These are phyloP conservation scores for Thunnus thynnus DNA, from an alignment of 2,113 vertebrate species.

Conservation along the genomic window DNA sequence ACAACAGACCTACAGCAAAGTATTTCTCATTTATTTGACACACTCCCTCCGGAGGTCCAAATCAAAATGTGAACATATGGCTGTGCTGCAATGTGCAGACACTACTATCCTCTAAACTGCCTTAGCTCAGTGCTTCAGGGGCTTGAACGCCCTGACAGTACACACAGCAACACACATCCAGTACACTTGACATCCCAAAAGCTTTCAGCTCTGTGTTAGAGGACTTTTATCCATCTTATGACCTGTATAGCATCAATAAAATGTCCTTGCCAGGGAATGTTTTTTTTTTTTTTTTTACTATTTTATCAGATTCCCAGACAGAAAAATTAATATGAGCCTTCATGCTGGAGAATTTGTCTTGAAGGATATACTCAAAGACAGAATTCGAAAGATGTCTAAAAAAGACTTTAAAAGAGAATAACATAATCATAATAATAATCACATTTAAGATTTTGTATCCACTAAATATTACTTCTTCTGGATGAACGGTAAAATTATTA, in stretches of 20 bases:
- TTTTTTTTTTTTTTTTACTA: not conserved
- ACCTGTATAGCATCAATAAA: conserved; percentile 28
- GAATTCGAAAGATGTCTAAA: conserved; percentile 7
- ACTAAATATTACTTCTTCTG: not conserved
- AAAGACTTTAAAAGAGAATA: not conserved
- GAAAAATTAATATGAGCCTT: conserved; percentile 19
- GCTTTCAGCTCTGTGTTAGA: conserved; percentile 46
- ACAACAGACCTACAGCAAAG: conserved; percentile 61
- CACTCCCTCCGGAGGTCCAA: conserved; percentile 49
- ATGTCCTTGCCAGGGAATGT: conserved; percentile 21
- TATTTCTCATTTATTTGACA: conserved; percentile 51
- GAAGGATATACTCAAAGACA: conserved; percentile 6
- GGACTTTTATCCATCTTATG: conserved; percentile 36
- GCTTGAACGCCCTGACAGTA: conserved; percentile 10
- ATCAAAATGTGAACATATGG: conserved; percentile 71
- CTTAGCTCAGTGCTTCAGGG: conserved; percentile 37
- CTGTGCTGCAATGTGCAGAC: conserved; percentile 49
- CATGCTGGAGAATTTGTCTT: not conserved
- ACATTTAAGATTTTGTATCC: not conserved
- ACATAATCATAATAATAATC: not conserved
- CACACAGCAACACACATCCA: conserved; percentile 39
- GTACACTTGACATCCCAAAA: conserved; percentile 26
- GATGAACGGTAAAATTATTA: not conserved
- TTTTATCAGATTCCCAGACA: not conserved
- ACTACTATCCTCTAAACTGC: conserved; percentile 49